Percentiles rank a stretch among this genome's conserved stretches.
phyloP scores from a whole-genome alignment of 64 coral and sea anemone genomes.

The Actinia equina region DNA sequence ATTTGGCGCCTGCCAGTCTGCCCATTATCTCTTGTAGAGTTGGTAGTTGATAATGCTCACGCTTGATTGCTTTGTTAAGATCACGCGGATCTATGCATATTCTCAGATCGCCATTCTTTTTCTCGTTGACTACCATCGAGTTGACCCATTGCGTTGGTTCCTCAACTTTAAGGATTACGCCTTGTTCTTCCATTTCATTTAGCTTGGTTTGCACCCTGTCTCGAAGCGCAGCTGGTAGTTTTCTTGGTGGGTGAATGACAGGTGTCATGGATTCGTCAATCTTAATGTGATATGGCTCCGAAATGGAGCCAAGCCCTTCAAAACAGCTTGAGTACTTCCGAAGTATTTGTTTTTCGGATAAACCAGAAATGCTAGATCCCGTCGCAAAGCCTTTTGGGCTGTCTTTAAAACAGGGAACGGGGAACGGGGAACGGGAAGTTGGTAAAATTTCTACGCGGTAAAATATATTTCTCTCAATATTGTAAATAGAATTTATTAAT shows the following conservation, averaged over 20 bases:
- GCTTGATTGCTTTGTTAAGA: conserved; percentile 47
- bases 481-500: too few species aligned
- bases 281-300: conserved; percentile 28
- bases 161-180: conserved; percentile 13
- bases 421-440: too few species aligned
- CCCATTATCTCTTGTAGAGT: conserved; percentile 48
- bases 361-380: too few species aligned
- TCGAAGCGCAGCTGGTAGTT: conserved; percentile 34
- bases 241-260: conserved; percentile 45
- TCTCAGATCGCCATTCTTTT: conserved; percentile 6
- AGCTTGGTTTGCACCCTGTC: conserved; percentile 24
- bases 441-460: too few species aligned
- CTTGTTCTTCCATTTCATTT: neutral
- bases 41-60: conserved; percentile 50
- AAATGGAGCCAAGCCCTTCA: conserved; percentile 44
- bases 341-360: conserved; percentile 23
- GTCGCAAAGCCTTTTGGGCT: too few species aligned
- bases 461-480: too few species aligned
- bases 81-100: conserved; percentile 65
- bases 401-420: too few species aligned
- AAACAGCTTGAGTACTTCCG: conserved; percentile 36
- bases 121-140: conserved; percentile 27
- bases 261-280: conserved; percentile 25
- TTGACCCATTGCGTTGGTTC: conserved; percentile 56
- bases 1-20: neutral